Percentiles rank a stretch among this genome's conserved stretches.
Conservation (phyloP, 2,113 vertebrate genomes). For the Colaptes auratus region DNA sequence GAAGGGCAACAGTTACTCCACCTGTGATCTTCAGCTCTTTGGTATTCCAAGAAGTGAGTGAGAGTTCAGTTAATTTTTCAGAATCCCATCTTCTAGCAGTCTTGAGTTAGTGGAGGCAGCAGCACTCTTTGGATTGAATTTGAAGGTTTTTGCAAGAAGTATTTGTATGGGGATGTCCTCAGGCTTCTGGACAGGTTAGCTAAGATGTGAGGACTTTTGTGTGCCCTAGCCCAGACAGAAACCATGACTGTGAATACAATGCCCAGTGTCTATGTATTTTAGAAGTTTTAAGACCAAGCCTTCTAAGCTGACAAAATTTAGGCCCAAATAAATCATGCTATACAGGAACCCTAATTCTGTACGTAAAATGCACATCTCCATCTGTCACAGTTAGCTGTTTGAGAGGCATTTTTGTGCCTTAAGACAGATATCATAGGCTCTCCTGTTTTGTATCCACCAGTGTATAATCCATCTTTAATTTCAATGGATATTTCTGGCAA, state of each 20-base stretch:
- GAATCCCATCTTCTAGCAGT: background rate
- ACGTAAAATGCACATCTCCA: background rate
- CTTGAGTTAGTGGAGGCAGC: background rate
- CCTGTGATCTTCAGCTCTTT: background rate
- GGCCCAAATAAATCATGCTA: fast-evolving
- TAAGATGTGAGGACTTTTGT: background rate
- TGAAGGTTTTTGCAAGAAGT: background rate
- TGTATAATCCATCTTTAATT: background rate
- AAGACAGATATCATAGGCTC: background rate
- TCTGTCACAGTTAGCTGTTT: background rate
- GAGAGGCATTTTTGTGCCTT: background rate
- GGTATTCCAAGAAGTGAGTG: background rate
- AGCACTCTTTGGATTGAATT: background rate
- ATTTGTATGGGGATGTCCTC: fast-evolving
- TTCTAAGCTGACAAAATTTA: background rate
- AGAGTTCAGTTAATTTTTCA: background rate
- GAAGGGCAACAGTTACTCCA: background rate
- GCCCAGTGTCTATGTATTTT: background rate
- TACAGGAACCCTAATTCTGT: background rate
- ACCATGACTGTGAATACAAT: background rate
- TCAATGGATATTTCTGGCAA: background rate
- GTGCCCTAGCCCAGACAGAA: background rate
- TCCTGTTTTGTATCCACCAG: background rate
- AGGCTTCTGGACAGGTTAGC: background rate
- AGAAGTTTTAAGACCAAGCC: background rate